These are phyloP conservation scores for Platalea minor DNA, from an alignment of 2,797 vertebrate species.

Conservation along the genomic window DNA sequence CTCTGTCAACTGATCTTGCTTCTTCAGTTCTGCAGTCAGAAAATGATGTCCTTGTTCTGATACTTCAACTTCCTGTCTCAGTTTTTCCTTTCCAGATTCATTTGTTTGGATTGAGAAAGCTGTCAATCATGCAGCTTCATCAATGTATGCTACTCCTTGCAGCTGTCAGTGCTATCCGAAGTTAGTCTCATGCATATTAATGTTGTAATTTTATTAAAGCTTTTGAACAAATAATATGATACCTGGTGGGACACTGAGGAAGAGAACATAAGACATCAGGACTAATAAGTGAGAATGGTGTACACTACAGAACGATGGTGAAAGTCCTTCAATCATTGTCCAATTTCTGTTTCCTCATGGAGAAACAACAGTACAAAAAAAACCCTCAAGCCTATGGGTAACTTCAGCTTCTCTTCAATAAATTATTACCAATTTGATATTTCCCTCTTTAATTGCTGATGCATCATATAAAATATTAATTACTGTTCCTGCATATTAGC, in stretches of 20 bases:
- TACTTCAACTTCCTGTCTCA: not conserved
- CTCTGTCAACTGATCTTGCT: not conserved
- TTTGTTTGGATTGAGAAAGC: not conserved
- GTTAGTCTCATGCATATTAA: slow-evolving; percentile 49
- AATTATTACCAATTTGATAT: slow-evolving; percentile 49
- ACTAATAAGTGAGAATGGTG: not conserved
- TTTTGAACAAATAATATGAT: slow-evolving; percentile 38
- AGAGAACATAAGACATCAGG: not conserved
- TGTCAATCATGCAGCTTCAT: slow-evolving; percentile 25
- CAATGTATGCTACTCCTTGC: not conserved
- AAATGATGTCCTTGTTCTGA: not conserved
- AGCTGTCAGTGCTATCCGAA: not conserved
- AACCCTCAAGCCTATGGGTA: not conserved
- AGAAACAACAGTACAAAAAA: not conserved
- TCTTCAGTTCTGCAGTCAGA: not conserved
- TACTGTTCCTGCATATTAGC: not conserved
- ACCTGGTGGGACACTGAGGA: not conserved
- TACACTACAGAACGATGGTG: not conserved
- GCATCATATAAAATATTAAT: slow-evolving; percentile 56
- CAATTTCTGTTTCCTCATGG: not conserved
- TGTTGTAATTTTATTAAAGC: slow-evolving; percentile 31
- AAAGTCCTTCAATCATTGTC: not conserved
- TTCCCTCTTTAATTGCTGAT: slow-evolving; percentile 23
- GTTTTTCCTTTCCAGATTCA: not conserved
- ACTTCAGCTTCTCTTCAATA: slow-evolving; percentile 38